These are phyloP conservation scores for Proctacanthus coquilletti DNA, from an alignment of 1,140 invertebrate genomes.

Conservation along the genomic window DNA sequence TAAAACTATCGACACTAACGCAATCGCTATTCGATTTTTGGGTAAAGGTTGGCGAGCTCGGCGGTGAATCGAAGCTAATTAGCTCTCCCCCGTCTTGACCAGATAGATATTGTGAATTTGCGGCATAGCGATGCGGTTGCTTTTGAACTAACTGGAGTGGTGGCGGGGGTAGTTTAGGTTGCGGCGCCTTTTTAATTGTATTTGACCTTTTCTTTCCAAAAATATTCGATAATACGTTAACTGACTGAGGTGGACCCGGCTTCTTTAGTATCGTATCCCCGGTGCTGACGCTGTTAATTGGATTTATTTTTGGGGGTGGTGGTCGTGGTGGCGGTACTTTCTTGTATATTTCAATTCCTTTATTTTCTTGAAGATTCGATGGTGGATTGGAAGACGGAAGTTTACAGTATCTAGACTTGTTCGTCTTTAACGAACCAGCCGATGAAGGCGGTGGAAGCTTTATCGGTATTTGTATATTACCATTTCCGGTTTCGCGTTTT, in stretches of 20 bases:
- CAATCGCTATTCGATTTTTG: conserved; percentile 56
- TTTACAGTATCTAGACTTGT: too few relatives aligned
- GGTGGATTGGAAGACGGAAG: too few relatives aligned
- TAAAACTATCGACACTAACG: conserved; percentile 55
- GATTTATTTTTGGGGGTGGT: conserved; percentile 22
- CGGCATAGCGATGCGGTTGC: neutral
- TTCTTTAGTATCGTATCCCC: conserved; percentile 7
- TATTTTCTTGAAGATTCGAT: too few relatives aligned
- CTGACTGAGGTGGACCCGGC: conserved; percentile 17
- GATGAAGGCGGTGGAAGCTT: conserved; percentile 19
- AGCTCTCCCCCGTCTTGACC: conserved; percentile 32
- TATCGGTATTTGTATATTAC: conserved; percentile 17
- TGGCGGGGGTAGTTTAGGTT: conserved; percentile 15
- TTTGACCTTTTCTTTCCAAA: conserved; percentile 22
- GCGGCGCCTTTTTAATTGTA: conserved; percentile 12
- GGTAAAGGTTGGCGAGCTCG: conserved; percentile 54
- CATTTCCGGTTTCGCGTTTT: conserved; percentile 6
- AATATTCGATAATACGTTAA: conserved; percentile 33
- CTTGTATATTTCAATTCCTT: too few relatives aligned
- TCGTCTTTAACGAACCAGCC: conserved; percentile 10
- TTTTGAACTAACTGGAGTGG: conserved; percentile 5
- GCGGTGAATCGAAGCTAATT: conserved; percentile 47
- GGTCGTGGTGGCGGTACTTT: conserved; percentile 26
- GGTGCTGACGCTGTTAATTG: conserved; percentile 6
- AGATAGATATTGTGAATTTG: too few relatives aligned